These are phyloP conservation scores for Papio anubis DNA, from an alignment of 2,113 vertebrate species.

Conservation along the genomic window DNA sequence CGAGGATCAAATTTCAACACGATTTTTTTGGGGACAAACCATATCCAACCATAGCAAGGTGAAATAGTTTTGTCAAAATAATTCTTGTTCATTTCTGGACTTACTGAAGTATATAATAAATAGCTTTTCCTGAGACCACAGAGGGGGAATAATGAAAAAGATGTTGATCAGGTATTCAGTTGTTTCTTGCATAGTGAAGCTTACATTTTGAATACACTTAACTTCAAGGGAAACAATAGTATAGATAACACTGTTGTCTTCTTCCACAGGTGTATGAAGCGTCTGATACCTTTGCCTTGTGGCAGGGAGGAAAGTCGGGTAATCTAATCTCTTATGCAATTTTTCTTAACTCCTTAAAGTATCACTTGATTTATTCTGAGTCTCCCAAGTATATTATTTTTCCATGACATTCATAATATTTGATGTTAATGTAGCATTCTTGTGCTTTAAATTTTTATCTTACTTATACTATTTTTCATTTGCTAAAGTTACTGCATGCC, in stretches of 20 bases:
- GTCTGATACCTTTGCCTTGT: not conserved
- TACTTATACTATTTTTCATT: constrained; percentile 27
- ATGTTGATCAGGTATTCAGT: not conserved
- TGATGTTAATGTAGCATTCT: not conserved
- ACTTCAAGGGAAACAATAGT: not conserved
- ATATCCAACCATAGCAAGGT: not conserved
- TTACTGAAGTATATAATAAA: constrained; percentile 8
- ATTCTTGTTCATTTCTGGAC: not conserved
- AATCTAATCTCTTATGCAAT: not conserved
- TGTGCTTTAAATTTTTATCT: constrained; percentile 4
- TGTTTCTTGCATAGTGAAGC: not conserved
- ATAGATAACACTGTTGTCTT: not conserved
- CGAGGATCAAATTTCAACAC: not conserved
- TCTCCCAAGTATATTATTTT: not conserved
- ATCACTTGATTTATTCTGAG: not conserved
- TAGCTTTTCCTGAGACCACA: not conserved
- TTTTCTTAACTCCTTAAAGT: not conserved
- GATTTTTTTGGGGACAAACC: not conserved
- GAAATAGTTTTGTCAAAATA: not conserved
- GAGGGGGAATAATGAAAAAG: not conserved
- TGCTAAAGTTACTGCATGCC: not conserved
- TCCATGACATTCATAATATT: not conserved
- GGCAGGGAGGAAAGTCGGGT: not conserved
- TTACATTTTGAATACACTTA: not conserved
- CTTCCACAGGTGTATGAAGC: not conserved